phyloP scores from a whole-genome alignment of 2,797 vertebrate species.

The Glossophaga mutica region DNA sequence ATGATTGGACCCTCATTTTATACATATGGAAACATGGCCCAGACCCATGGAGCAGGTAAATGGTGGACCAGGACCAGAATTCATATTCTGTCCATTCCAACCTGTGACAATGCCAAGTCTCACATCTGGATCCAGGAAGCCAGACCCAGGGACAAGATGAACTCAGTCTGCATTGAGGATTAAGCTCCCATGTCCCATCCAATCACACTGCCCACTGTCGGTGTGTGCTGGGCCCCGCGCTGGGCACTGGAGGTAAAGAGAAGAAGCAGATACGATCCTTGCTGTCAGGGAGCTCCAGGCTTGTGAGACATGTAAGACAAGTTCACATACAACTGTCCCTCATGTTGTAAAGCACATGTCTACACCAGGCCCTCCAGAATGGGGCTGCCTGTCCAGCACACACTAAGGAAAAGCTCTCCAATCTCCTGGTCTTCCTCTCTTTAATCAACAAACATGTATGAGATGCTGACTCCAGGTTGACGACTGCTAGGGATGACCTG shows the following conservation, averaged over 20 bases:
- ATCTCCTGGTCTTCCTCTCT: not conserved
- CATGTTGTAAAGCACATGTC: not conserved
- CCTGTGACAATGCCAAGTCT: not conserved
- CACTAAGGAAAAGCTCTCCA: not conserved
- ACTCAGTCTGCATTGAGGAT: not conserved
- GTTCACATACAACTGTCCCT: not conserved
- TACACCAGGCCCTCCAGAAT: not conserved
- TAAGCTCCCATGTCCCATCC: not conserved
- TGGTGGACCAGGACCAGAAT: not conserved
- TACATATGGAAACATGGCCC: not conserved
- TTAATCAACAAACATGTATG: not conserved
- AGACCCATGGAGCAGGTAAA: not conserved
- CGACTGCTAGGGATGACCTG: not conserved
- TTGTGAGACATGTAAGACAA: not conserved
- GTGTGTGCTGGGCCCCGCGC: not conserved
- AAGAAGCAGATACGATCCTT: not conserved
- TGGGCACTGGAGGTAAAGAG: not conserved
- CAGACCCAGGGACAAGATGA: not conserved
- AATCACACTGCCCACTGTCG: accelerated
- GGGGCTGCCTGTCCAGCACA: not conserved
- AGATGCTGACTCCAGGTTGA: not conserved
- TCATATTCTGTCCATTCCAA: not conserved
- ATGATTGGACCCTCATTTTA: not conserved
- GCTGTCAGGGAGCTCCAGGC: not conserved
- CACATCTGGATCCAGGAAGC: not conserved